A percentile compares a stretch with the other conserved stretches of the same genome.
Conservation (phyloP, 2,888 invertebrate species). For the Lottia gigantea region DNA sequence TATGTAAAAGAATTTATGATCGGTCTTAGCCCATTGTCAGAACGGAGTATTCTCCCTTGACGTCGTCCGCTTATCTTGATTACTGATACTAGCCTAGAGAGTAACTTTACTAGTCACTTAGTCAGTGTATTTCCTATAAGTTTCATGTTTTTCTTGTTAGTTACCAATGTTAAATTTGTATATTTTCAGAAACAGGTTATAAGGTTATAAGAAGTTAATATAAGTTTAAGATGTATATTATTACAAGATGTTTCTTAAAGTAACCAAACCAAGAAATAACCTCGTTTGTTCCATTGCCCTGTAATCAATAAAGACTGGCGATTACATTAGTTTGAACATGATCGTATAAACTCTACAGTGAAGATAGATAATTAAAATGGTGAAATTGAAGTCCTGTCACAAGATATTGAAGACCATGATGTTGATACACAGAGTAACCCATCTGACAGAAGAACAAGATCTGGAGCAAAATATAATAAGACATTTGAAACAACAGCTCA, state of each 20-base stretch:
- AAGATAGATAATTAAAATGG: neutral
- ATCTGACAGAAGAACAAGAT: neutral
- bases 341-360: neutral
- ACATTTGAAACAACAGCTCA: neutral
- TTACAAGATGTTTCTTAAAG: neutral
- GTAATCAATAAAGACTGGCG: neutral
- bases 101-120: too few species aligned
- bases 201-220: too few species aligned
- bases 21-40: too few species aligned
- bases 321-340: conserved; percentile 8
- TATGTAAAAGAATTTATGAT: too few species aligned
- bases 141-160: neutral
- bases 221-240: neutral
- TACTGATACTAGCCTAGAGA: too few species aligned
- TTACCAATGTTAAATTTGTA: neutral
- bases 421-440: too few species aligned
- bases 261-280: neutral
- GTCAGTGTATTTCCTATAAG: too few species aligned
- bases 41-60: too few species aligned
- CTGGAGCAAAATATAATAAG: neutral
- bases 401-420: too few species aligned
- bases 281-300: conserved; percentile 2
- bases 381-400: too few species aligned
- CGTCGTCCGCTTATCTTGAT: too few species aligned
- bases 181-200: conserved; percentile 3